Conservation (phyloP, 2,113 vertebrate genomes). For the Cyanocitta stelleri region DNA sequence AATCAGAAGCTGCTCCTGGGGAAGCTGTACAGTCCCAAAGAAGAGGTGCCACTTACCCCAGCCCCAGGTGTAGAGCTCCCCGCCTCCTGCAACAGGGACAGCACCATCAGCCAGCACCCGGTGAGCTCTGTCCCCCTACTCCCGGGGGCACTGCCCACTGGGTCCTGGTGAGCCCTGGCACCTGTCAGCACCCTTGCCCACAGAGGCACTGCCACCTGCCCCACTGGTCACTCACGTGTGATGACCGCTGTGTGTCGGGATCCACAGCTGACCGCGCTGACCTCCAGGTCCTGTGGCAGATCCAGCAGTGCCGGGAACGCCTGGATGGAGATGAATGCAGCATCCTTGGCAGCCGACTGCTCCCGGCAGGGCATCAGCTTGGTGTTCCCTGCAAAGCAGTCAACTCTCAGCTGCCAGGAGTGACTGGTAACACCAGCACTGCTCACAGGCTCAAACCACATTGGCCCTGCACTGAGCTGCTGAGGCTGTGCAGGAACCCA, state of each 20-base stretch:
- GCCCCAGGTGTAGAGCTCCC: constrained; percentile 93
- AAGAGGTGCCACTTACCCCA: constrained; percentile 82
- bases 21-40: rapidly evolving
- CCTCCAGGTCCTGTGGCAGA: constrained; percentile 72
- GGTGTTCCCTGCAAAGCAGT: background rate
- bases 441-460: rapidly evolving
- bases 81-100: constrained; percentile 71
- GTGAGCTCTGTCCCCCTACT: background rate
- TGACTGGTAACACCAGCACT: rapidly evolving
- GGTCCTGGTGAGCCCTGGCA: background rate
- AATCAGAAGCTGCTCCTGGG: background rate
- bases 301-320: constrained; percentile 90
- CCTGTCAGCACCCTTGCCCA: rapidly evolving
- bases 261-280: constrained; percentile 82
- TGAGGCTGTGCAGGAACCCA: rapidly evolving
- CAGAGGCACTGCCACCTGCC: rapidly evolving
- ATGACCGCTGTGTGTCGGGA: constrained; percentile 86
- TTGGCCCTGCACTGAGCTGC: rapidly evolving
- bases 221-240: constrained; percentile 75
- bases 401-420: background rate
- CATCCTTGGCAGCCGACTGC: rapidly evolving
- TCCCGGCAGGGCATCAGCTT: rapidly evolving
- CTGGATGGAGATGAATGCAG: constrained; percentile 85
- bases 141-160: rapidly evolving
- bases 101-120: background rate